A percentile compares a stretch with the other conserved stretches of the same genome.
Conservation (phyloP, 2,888 invertebrate species). For the Cordilura impudica region DNA sequence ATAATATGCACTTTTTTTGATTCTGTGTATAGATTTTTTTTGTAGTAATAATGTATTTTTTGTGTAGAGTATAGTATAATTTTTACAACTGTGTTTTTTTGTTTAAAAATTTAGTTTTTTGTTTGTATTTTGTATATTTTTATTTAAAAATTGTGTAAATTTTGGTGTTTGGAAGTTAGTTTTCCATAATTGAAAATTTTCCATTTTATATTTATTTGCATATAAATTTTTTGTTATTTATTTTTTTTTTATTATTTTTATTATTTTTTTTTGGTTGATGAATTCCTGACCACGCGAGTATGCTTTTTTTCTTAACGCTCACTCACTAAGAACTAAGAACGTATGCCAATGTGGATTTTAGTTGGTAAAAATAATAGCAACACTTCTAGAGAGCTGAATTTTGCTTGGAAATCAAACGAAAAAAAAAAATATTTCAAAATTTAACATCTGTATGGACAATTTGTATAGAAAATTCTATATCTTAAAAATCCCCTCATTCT, state of each 20-base stretch:
- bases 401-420: slow-evolving; percentile 25
- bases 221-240: slow-evolving; percentile 2
- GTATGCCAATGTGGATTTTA: slow-evolving; percentile 53
- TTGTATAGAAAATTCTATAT: not conserved
- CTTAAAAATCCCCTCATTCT: not conserved
- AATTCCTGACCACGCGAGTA: slow-evolving; percentile 49
- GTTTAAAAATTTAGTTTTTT: slow-evolving; percentile 8
- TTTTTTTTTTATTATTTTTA: slow-evolving; percentile 1
- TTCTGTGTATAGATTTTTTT: not conserved
- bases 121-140: slow-evolving; percentile 14
- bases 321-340: slow-evolving; percentile 62
- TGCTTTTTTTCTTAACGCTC: slow-evolving; percentile 56
- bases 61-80: not conserved
- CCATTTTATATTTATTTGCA: slow-evolving; percentile 12
- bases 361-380: slow-evolving; percentile 57
- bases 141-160: not conserved
- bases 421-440: not conserved
- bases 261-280: not conserved
- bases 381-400: slow-evolving; percentile 50
- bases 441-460: slow-evolving; percentile 7
- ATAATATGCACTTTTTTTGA: not conserved
- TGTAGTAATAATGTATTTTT: not conserved
- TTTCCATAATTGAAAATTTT: slow-evolving; percentile 30
- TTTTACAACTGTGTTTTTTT: not conserved
- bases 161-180: slow-evolving; percentile 26